Percentiles rank a stretch among this genome's conserved stretches.
Conservation (phyloP, 2,113 vertebrate genomes). For the Pachycephala philippinensis region DNA sequence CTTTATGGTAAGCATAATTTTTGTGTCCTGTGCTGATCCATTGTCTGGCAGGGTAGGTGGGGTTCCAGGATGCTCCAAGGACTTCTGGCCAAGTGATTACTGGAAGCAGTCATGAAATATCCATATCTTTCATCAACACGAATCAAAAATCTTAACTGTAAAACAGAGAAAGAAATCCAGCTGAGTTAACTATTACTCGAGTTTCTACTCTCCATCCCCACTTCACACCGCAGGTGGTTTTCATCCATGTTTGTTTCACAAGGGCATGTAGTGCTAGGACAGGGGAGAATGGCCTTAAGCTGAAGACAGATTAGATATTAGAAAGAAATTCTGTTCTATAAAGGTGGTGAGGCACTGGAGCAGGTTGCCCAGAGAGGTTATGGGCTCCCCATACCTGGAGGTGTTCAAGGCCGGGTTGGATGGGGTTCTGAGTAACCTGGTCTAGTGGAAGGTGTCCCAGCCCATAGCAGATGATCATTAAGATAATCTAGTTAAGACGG, state of each 20-base stretch:
- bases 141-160: not conserved
- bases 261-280: not conserved
- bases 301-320: not conserved
- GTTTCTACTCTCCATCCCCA: not conserved
- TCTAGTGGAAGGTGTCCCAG: not conserved
- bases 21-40: not conserved
- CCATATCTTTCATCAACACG: rapidly evolving
- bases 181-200: not conserved
- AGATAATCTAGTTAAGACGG: not conserved
- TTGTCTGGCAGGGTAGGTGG: not conserved
- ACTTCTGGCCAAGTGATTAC: not conserved
- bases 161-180: not conserved
- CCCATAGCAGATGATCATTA: rapidly evolving
- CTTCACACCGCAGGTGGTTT: not conserved
- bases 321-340: not conserved
- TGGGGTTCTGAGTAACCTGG: not conserved
- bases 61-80: not conserved
- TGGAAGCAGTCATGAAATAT: not conserved
- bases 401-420: not conserved
- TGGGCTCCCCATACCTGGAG: not conserved
- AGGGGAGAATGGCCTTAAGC: not conserved
- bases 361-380: not conserved
- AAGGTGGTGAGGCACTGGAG: not conserved
- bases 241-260: not conserved
- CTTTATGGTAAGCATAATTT: not conserved